Conservation (phyloP, 2,113 vertebrate species). For the Muntiacus muntjak region DNA sequence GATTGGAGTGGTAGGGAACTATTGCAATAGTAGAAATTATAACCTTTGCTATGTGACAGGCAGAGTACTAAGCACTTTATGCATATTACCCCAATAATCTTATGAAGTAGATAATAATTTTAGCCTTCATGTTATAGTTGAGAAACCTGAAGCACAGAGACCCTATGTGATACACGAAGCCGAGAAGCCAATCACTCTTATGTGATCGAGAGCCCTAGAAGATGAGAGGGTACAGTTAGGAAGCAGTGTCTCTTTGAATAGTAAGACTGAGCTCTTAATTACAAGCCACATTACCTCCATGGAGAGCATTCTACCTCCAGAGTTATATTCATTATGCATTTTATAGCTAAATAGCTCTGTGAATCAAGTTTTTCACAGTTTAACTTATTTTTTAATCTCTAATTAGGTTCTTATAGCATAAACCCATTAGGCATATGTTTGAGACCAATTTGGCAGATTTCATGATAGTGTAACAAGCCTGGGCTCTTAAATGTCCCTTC, state of each 20-base stretch:
- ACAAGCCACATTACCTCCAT: not conserved
- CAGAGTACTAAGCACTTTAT: not conserved
- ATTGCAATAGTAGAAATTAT: not conserved
- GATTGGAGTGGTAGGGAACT: not conserved
- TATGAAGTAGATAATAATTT: not conserved
- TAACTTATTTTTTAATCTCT: constrained; percentile 21
- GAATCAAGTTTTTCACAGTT: constrained; percentile 36
- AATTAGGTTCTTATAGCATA: constrained; percentile 37
- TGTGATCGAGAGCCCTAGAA: not conserved
- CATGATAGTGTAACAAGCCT: not conserved
- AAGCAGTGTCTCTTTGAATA: not conserved
- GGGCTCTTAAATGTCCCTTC: constrained; percentile 12
- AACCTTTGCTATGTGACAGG: not conserved
- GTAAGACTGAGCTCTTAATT: not conserved
- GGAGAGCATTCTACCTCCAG: not conserved
- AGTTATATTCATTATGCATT: not conserved
- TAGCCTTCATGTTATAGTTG: not conserved
- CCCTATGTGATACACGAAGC: not conserved
- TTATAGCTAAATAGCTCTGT: not conserved
- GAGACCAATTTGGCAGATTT: constrained; percentile 38
- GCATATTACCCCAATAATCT: not conserved
- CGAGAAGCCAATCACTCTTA: not conserved
- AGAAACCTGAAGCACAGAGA: not conserved
- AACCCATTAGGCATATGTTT: constrained; percentile 38
- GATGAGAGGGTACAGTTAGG: not conserved